Percentiles rank a stretch among this genome's conserved stretches.
Conservation (phyloP, 2,888 invertebrate species). For the Abscondita cerata region DNA sequence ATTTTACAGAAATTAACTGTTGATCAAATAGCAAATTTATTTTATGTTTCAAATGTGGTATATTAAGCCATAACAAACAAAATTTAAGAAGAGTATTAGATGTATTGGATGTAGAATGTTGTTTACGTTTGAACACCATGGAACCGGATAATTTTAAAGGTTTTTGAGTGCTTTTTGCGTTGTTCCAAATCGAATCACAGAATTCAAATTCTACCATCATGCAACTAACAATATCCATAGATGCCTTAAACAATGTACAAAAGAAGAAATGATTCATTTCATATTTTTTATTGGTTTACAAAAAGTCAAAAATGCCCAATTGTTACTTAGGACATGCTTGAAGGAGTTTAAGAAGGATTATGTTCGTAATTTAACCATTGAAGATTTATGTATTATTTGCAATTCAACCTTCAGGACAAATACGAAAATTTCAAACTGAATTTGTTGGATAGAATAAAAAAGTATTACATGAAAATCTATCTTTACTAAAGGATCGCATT, state of each 20-base stretch:
- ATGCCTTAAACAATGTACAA: slow-evolving; percentile 42
- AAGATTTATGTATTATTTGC: slow-evolving; percentile 56
- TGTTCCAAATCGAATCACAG: slow-evolving; percentile 49
- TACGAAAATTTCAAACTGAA: slow-evolving; percentile 50
- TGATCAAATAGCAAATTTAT: slow-evolving; percentile 29
- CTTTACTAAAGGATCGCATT: slow-evolving; percentile 54
- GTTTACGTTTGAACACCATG: slow-evolving; percentile 43
- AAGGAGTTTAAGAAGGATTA: slow-evolving; percentile 41
- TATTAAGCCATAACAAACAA: slow-evolving; percentile 21
- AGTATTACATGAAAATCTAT: slow-evolving; percentile 52
- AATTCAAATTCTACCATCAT: slow-evolving; percentile 49
- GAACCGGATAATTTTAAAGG: slow-evolving; percentile 43
- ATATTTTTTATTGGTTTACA: slow-evolving; percentile 55
- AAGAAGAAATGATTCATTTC: slow-evolving; percentile 52
- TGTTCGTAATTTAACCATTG: slow-evolving; percentile 46
- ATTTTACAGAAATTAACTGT: slow-evolving; percentile 26
- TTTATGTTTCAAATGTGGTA: slow-evolving; percentile 22
- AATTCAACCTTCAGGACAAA: slow-evolving; percentile 56
- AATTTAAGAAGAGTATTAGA: slow-evolving; percentile 44
- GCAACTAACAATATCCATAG: slow-evolving; percentile 46
- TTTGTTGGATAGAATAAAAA: slow-evolving; percentile 50
- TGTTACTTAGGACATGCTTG: slow-evolving; percentile 48
- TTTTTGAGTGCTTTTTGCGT: slow-evolving; percentile 50
- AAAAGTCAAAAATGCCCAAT: slow-evolving; percentile 46
- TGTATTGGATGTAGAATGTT: slow-evolving; percentile 52